Conservation (phyloP, 2,888 invertebrate species). For the Dioctria rufipes region DNA sequence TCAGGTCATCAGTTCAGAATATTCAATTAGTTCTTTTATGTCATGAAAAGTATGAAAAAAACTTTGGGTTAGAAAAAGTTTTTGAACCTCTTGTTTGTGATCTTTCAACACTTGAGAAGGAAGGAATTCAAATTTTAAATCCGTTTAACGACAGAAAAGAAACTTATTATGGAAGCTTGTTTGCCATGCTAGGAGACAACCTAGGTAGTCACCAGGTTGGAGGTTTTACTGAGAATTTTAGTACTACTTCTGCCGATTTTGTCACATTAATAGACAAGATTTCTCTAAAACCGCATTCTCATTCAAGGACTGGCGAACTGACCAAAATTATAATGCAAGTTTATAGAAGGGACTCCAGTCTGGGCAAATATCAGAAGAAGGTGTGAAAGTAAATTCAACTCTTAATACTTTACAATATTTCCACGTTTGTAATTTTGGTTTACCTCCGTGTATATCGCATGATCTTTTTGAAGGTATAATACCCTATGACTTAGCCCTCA, state of each 20-base stretch:
- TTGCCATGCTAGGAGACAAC: conserved; percentile 25
- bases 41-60: conserved; percentile 14
- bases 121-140: conserved; percentile 8
- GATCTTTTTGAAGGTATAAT: no score
- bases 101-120: not conserved
- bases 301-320: no score
- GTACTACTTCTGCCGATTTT: not conserved
- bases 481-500: no score
- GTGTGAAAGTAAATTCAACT: no score
- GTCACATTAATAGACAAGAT: not conserved
- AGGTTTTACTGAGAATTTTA: conserved; percentile 17
- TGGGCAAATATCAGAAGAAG: no score
- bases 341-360: no score
- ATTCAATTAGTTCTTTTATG: conserved; percentile 12
- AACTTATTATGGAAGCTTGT: conserved; percentile 14
- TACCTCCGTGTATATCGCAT: no score
- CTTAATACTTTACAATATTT: no score
- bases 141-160: not conserved
- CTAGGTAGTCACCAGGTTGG: conserved; percentile 32
- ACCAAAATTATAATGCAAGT: no score
- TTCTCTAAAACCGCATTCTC: no score
- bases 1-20: conserved; percentile 16
- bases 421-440: no score
- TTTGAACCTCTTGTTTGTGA: conserved; percentile 8
- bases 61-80: conserved; percentile 7